These are phyloP conservation scores for Lithophane ornitopus DNA, from an alignment of 2,888 invertebrate species.

Conservation along the genomic window DNA sequence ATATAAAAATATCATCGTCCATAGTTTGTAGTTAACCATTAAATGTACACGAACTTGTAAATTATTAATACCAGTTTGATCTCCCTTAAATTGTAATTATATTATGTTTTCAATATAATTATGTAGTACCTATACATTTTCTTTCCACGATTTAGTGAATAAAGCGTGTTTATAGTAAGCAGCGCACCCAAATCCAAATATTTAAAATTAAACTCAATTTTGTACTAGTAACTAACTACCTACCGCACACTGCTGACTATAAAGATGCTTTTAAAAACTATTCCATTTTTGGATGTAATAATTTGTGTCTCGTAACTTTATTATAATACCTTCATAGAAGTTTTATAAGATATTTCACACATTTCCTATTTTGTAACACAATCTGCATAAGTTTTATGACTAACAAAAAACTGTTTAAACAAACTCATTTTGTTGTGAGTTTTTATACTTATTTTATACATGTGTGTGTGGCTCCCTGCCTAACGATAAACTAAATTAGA, in stretches of 20 bases:
- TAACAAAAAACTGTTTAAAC: slow-evolving; percentile 21
- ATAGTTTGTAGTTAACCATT: slow-evolving; percentile 57
- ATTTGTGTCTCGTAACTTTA: slow-evolving; percentile 46
- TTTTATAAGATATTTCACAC: slow-evolving; percentile 42
- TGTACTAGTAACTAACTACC: not conserved
- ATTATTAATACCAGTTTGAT: slow-evolving; percentile 57
- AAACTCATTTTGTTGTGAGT: slow-evolving; percentile 13
- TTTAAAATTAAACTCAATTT: not conserved
- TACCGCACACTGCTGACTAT: slow-evolving; percentile 2
- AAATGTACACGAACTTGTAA: slow-evolving; percentile 48
- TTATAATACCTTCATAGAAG: slow-evolving; percentile 29
- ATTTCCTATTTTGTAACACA: slow-evolving; percentile 34
- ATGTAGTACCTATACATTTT: not conserved
- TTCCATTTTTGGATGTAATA: slow-evolving; percentile 24
- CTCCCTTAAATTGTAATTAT: slow-evolving; percentile 49
- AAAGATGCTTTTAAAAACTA: slow-evolving; percentile 7
- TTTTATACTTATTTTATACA: slow-evolving; percentile 55
- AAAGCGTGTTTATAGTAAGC: not conserved
- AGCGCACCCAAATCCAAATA: not conserved
- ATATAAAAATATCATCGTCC: slow-evolving; percentile 63
- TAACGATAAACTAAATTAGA: slow-evolving; percentile 38
- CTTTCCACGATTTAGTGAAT: slow-evolving; percentile 5
- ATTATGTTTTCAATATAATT: slow-evolving; percentile 32
- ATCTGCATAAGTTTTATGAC: slow-evolving; percentile 17
- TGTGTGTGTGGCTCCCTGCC: slow-evolving; percentile 27